Percentiles rank a stretch among this genome's conserved stretches.
phyloP scores from a whole-genome alignment of 2,797 vertebrate genomes.

The Hydrophis major region DNA sequence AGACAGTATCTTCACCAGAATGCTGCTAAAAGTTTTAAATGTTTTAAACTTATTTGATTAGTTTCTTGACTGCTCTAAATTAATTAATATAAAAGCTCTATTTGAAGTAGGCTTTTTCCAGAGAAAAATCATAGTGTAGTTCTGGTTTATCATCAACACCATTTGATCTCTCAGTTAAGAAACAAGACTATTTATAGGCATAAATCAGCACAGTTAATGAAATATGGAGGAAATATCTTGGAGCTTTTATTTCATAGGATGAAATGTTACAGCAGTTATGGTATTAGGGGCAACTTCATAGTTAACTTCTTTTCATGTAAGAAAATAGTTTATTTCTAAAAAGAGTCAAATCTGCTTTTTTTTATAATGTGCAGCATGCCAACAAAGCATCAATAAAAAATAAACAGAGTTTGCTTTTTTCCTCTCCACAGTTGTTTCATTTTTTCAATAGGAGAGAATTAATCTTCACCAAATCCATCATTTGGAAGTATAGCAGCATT shows the following conservation, averaged over 20 bases:
- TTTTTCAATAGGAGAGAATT: neutral
- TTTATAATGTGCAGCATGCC: neutral
- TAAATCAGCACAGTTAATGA: neutral
- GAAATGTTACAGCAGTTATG: neutral
- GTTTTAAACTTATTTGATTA: neutral
- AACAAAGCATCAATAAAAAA: neutral
- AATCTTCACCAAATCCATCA: neutral
- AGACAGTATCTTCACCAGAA: neutral
- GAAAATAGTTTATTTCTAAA: neutral
- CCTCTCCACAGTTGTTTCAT: neutral
- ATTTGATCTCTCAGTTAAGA: neutral
- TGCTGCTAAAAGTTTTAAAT: neutral
- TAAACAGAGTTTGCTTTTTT: neutral
- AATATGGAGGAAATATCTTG: neutral
- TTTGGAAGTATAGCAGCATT: neutral
- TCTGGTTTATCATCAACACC: neutral
- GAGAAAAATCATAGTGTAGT: neutral
- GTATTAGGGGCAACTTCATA: neutral
- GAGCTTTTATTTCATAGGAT: neutral
- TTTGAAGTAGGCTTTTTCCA: neutral
- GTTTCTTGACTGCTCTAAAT: conserved; percentile 8
- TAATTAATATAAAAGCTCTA: conserved; percentile 3
- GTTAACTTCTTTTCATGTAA: neutral
- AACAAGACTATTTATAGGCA: neutral
- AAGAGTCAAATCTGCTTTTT: neutral